Conservation (phyloP, 2,113 vertebrate genomes). For the Leptosomus discolor region DNA sequence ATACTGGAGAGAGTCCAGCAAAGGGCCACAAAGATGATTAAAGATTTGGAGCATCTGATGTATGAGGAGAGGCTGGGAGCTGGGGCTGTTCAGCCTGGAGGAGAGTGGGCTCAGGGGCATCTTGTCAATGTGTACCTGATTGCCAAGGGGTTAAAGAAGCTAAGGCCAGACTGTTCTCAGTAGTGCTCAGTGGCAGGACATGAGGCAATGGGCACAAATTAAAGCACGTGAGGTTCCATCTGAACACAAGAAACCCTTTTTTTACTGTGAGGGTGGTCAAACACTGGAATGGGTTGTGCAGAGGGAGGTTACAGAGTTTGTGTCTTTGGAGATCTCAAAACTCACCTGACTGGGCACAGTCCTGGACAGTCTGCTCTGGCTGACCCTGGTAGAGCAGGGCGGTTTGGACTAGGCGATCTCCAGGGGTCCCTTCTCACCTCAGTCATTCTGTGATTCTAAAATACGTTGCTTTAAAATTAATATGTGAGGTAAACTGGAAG, state of each 20-base stretch:
- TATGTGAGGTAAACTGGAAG: not conserved
- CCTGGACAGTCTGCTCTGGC: not conserved
- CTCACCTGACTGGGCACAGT: accelerated
- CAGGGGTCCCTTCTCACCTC: not conserved
- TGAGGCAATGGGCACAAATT: not conserved
- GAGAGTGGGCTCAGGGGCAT: not conserved
- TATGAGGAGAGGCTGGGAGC: not conserved
- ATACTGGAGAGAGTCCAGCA: not conserved
- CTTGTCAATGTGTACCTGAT: not conserved
- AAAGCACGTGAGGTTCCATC: not conserved
- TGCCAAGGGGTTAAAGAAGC: not conserved
- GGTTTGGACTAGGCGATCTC: not conserved
- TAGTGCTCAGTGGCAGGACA: not conserved
- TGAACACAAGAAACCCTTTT: not conserved
- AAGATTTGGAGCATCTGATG: not conserved
- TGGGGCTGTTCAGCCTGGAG: not conserved
- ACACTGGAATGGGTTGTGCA: not conserved
- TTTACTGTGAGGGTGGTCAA: not conserved
- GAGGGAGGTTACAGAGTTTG: not conserved
- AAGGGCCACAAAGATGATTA: not conserved
- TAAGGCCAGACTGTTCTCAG: not conserved
- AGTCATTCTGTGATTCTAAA: not conserved
- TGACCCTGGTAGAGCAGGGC: not conserved
- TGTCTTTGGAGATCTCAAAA: not conserved
- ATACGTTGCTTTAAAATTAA: not conserved